Base-by-base conservation (phyloP, 2,888 invertebrate species). In the Zygothrica quintamaculata region DNA sequence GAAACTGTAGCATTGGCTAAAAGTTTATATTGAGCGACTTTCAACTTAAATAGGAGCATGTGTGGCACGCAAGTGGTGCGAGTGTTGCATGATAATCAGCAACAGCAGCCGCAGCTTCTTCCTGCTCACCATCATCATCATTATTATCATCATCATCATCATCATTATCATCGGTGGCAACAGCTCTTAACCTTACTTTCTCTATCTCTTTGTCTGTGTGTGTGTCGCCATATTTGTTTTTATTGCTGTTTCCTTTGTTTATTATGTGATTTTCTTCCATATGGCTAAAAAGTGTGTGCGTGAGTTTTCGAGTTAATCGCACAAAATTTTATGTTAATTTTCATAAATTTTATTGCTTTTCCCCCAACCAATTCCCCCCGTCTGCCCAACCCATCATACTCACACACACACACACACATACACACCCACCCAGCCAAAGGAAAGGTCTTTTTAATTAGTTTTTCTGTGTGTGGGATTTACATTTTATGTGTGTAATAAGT, bases 281-380 rank as follows among this genome's bases (percentile, higher is more conserved):
- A 84, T 89, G 88, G 65, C 67, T 55, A 72, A 64, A 47, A 61
- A 52, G 42, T 33, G 47, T 66, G 74, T 74, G 74, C 65, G 67
- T 69, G 81, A 77, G 74, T 75, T 74, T 82, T 55, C 69, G 51
- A 88, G 74, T 88, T 86, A 88, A 84, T 88, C 87, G 87, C 85
- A 88, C 80, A 73, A 72, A 86, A 79, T 87, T 87, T 88, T 88
- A 88, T 88, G 88, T 74, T 84, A 79, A 87, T 88, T 87, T 87
- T 88, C 89, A 82, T 88, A 79, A 88, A 88, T 87, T 87, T 88
- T 79, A 77, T 88, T 88, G 73, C 74, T 68, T 55, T 53, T 56
- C 69, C 69, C 68, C 51, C 77, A 46, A 56, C 48, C 16, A n/a
- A 29, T 31, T 37, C n/a, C 13, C 26, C 11, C 8, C 33, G 0